These are phyloP conservation scores for Smithornis capensis DNA, from an alignment of 2,113 vertebrate species.

Conservation along the genomic window DNA sequence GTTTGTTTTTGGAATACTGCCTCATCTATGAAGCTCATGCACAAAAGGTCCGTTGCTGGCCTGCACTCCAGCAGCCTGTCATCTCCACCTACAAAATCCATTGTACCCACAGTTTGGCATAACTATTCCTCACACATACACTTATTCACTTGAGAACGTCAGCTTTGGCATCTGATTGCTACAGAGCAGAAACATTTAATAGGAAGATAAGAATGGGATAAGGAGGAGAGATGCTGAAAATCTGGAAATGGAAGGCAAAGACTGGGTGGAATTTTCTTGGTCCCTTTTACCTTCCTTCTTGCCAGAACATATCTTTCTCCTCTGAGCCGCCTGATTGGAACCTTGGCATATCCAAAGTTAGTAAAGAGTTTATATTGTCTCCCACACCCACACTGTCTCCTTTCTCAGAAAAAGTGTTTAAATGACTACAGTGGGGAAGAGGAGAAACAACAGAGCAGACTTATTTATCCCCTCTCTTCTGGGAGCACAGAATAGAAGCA, in stretches of 20 bases:
- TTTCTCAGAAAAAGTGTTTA: neutral
- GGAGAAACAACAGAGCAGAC: neutral
- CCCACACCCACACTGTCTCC: neutral
- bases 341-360: neutral
- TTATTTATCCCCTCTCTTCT: neutral
- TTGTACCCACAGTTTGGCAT: neutral
- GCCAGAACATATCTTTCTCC: neutral
- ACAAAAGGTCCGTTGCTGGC: neutral
- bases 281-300: neutral
- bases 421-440: neutral
- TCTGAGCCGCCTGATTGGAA: neutral
- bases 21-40: accelerated
- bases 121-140: neutral
- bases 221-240: neutral
- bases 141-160: neutral
- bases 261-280: neutral
- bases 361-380: neutral
- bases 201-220: constrained; percentile 7
- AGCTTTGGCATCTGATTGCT: constrained; percentile 6
- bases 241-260: neutral
- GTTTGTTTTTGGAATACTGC: neutral
- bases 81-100: neutral
- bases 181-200: constrained; percentile 1
- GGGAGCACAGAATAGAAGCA: neutral
- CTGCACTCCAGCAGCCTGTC: neutral